phyloP scores from a whole-genome alignment of 2,113 vertebrate genomes.

The Chaetodon trifascialis region DNA sequence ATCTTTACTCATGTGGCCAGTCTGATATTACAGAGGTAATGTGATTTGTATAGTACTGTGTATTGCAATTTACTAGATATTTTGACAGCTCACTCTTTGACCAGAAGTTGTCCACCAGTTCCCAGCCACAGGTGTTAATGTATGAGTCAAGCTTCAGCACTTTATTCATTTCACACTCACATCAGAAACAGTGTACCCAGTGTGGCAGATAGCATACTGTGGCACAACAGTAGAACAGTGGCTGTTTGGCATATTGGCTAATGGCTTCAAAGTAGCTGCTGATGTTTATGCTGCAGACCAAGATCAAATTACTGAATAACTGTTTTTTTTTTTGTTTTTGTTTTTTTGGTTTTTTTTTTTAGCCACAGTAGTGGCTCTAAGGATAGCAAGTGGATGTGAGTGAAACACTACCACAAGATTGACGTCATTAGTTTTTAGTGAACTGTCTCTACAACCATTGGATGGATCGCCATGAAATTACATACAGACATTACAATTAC shows the following conservation, averaged over 20 bases:
- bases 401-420: background rate
- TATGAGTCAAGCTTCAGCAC: background rate
- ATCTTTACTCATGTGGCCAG: constrained; percentile 8
- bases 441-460: background rate
- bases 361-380: no score
- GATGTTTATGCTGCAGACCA: background rate
- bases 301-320: background rate
- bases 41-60: background rate
- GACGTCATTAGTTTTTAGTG: background rate
- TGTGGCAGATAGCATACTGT: background rate
- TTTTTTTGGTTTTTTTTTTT: no score
- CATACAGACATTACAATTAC: background rate
- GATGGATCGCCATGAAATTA: background rate
- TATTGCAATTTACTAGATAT: background rate
- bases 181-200: background rate
- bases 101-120: background rate
- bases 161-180: background rate
- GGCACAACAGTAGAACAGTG: background rate
- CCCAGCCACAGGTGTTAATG: background rate
- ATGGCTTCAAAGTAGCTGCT: background rate
- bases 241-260: background rate
- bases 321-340: no score
- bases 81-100: constrained; percentile 3
- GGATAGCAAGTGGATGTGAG: background rate
- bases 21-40: background rate